Evolutionary conservation across 1,140 invertebrate species (phyloP).

Genomic region (Drosophila navojoa): DNA sequence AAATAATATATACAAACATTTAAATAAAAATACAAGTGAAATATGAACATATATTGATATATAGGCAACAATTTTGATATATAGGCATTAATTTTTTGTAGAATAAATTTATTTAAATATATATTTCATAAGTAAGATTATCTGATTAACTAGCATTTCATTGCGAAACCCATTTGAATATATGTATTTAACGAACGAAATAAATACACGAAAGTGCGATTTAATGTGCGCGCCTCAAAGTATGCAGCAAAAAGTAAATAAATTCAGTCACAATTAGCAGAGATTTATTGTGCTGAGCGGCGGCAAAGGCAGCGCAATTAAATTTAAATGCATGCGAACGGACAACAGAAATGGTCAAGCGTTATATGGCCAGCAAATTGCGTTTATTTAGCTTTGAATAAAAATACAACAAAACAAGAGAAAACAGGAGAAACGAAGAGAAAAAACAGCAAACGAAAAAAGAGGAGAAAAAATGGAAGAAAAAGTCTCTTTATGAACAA

Average conservation of each 20-base stretch:
- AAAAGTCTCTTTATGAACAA: constrained; percentile 39
- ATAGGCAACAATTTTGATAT: too few relatives aligned
- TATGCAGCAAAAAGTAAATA: neutral
- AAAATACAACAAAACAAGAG: neutral
- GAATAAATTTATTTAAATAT: neutral
- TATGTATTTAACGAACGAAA: too few relatives aligned
- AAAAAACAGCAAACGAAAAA: neutral
- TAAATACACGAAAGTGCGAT: too few relatives aligned
- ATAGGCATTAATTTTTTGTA: too few relatives aligned
- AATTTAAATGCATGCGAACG: neutral
- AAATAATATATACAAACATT: too few relatives aligned
- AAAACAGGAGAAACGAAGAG: neutral
- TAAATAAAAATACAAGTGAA: too few relatives aligned
- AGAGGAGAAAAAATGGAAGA: neutral
- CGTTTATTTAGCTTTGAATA: too few relatives aligned
- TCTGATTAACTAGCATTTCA: too few relatives aligned
- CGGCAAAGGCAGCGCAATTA: neutral
- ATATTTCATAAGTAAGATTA: too few relatives aligned
- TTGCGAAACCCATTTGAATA: too few relatives aligned
- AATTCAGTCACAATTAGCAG: neutral
- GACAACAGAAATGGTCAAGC: neutral
- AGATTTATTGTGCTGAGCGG: neutral
- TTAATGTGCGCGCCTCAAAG: neutral
- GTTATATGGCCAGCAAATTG: too few relatives aligned
- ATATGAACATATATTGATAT: too few relatives aligned